Evolutionary conservation across 2,797 vertebrate species (phyloP).

Genomic region (Nyctibius grandis): DNA sequence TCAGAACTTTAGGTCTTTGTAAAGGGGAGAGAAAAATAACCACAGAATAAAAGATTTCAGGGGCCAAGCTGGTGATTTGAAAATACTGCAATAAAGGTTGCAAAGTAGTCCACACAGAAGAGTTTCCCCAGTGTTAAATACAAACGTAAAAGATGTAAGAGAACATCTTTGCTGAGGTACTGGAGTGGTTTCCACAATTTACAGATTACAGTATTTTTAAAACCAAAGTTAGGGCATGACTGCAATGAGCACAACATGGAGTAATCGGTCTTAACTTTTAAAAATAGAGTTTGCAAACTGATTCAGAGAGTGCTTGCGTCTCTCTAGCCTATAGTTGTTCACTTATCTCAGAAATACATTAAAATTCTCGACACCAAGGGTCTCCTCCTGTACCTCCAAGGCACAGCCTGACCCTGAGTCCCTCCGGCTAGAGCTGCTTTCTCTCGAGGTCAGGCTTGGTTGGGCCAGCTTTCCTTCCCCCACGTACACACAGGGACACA

Average conservation of each 20-base stretch:
- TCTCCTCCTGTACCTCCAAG: background rate
- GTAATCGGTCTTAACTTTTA: background rate
- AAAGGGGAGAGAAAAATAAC: conserved; percentile 13
- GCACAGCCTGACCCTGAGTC: conserved; percentile 11
- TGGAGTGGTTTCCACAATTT: conserved; percentile 33
- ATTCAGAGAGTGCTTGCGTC: conserved; percentile 65
- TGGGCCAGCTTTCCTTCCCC: conserved; percentile 37
- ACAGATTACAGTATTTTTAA: conserved; percentile 31
- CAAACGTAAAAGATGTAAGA: conserved; percentile 41
- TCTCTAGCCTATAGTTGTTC: background rate
- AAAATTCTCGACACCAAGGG: background rate
- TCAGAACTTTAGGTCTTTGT: conserved; percentile 10
- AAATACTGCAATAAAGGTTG: conserved; percentile 19
- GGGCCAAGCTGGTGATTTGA: conserved; percentile 32
- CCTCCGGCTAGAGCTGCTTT: conserved; percentile 12
- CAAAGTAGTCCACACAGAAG: conserved; percentile 23
- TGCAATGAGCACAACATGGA: background rate
- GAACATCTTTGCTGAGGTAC: conserved; percentile 60
- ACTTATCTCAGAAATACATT: background rate
- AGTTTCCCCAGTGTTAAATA: conserved; percentile 55
- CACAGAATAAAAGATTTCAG: conserved; percentile 7
- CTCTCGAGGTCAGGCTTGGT: background rate
- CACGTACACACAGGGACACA: conserved; percentile 53
- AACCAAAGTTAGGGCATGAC: conserved; percentile 37
- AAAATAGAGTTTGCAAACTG: conserved; percentile 57